These are phyloP conservation scores for Oenanthe melanoleuca DNA, from an alignment of 2,113 vertebrate genomes.

Conservation along the genomic window DNA sequence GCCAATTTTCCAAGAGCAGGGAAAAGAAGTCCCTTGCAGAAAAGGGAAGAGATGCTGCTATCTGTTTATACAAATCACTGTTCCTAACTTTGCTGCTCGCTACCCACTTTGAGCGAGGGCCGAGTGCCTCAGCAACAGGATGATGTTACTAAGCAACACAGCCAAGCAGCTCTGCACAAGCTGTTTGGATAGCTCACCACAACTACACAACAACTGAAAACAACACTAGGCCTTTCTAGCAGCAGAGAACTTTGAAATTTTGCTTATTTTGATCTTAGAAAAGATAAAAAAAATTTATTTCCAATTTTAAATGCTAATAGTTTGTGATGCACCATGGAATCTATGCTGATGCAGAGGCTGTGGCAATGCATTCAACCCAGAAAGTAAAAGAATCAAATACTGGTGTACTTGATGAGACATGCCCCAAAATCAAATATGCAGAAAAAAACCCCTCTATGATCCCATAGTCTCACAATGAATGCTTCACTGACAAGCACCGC, in stretches of 20 bases:
- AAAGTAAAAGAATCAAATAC: neutral
- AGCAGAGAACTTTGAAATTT: neutral
- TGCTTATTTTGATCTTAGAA: neutral
- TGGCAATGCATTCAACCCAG: neutral
- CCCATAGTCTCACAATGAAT: neutral
- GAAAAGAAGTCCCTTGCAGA: neutral
- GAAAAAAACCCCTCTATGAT: accelerated
- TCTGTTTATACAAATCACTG: neutral
- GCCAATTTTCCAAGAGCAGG: neutral
- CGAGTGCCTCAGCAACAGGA: neutral
- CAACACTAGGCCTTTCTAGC: neutral
- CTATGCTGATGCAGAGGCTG: neutral
- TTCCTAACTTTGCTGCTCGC: neutral
- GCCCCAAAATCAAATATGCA: neutral
- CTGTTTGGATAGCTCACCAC: neutral
- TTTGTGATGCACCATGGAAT: neutral
- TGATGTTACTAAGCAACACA: neutral
- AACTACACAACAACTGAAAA: neutral
- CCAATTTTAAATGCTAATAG: neutral
- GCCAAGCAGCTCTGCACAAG: neutral
- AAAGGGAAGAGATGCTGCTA: neutral
- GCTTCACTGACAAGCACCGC: neutral
- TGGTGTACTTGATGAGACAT: neutral
- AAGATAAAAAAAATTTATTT: neutral
- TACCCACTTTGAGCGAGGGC: neutral